Percentiles rank a stretch among this genome's conserved stretches.
Evolutionary conservation across 2,797 vertebrate genomes (phyloP).

Genomic region (Hemitrygon akajei): DNA sequence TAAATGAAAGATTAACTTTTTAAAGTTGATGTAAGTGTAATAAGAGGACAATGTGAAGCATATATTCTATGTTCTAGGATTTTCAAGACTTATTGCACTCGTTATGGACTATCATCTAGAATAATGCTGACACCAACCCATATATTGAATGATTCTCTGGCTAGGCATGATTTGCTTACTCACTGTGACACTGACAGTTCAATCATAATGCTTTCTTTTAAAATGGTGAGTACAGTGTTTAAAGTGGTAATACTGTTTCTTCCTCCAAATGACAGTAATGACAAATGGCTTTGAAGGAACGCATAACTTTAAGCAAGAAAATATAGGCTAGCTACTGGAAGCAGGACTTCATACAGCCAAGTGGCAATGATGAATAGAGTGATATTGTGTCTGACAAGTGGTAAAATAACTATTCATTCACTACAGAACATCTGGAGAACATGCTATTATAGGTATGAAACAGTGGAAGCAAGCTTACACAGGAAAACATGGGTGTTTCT

Average conservation of each 20-base stretch:
- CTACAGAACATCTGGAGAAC: conserved; percentile 69
- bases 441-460: conserved; percentile 72
- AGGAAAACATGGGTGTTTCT: background rate
- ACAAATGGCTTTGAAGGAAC: conserved; percentile 69
- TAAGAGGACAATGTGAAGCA: background rate
- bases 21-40: background rate
- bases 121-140: conserved; percentile 40
- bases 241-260: conserved; percentile 73
- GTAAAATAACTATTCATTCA: conserved; percentile 79
- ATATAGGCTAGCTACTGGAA: conserved; percentile 69
- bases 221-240: conserved; percentile 68
- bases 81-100: conserved; percentile 66
- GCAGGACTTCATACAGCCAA: conserved; percentile 65
- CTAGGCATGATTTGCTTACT: conserved; percentile 65
- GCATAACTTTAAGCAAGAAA: conserved; percentile 71
- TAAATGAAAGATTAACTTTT: background rate
- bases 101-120: conserved; percentile 59
- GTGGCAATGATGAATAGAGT: conserved; percentile 70
- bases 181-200: conserved; percentile 68
- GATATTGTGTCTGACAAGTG: conserved; percentile 77
- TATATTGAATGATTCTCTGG: conserved; percentile 57
- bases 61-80: background rate
- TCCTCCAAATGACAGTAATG: conserved; percentile 72
- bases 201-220: conserved; percentile 68
- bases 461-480: conserved; percentile 42